Conservation (phyloP, 23 tunicate species). For the Ascidia mentula region DNA sequence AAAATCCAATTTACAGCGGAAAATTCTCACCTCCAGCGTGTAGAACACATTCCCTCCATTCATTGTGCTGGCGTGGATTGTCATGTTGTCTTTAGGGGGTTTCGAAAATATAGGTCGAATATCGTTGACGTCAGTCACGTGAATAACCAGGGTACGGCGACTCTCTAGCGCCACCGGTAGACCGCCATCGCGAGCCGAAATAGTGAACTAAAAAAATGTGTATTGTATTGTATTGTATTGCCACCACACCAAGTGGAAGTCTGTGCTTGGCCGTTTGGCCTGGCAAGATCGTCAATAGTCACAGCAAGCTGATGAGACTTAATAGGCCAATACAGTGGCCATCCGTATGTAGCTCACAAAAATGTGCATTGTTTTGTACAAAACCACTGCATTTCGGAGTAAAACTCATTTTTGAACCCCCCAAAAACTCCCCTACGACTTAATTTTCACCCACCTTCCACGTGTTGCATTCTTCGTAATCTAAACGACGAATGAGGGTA, state of each 20-base stretch:
- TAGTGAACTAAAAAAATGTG: conserved; percentile 28
- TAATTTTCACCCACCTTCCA: conserved; percentile 39
- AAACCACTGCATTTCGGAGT: too few species aligned
- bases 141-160: conserved; percentile 26
- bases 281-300: too few species aligned
- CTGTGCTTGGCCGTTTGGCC: too few species aligned
- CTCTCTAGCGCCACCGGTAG: conserved; percentile 49
- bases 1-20: too few species aligned
- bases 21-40: conserved; percentile 22
- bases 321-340: too few species aligned
- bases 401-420: too few species aligned
- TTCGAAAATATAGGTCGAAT: conserved; percentile 49
- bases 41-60: conserved; percentile 2
- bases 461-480: conserved; percentile 30
- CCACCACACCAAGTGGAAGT: too few species aligned
- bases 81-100: conserved; percentile 39
- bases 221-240: neutral
- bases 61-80: conserved; percentile 41
- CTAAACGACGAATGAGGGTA: conserved; percentile 44
- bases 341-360: too few species aligned
- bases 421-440: too few species aligned
- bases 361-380: too few species aligned
- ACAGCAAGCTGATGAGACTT: too few species aligned
- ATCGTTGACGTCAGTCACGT: conserved; percentile 76
- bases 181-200: conserved; percentile 68